Conservation (phyloP, 2,113 vertebrate species). For the Meleagris gallopavo region DNA sequence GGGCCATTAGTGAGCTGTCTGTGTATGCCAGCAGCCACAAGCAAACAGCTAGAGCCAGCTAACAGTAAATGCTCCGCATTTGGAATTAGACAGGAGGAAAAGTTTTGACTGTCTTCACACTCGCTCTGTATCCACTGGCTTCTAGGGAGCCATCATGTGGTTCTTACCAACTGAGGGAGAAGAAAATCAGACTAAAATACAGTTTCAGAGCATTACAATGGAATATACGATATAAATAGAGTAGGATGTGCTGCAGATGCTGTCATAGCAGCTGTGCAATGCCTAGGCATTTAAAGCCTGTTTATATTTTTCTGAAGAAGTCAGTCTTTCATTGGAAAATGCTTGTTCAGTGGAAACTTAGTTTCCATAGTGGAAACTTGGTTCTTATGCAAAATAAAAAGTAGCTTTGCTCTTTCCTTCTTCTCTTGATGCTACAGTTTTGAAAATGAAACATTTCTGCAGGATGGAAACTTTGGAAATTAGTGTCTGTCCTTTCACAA, state of each 20-base stretch:
- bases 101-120: not conserved
- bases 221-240: not conserved
- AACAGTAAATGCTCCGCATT: accelerated
- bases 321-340: not conserved
- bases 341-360: not conserved
- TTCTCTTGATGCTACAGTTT: not conserved
- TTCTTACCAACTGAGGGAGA: not conserved
- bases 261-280: not conserved
- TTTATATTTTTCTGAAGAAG: not conserved
- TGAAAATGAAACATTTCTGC: not conserved
- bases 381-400: not conserved
- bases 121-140: not conserved
- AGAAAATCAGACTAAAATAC: not conserved
- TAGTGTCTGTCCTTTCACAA: not conserved
- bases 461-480: not conserved
- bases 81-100: not conserved
- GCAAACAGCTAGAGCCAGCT: not conserved
- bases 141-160: not conserved
- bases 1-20: not conserved
- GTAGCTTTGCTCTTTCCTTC: not conserved
- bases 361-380: not conserved
- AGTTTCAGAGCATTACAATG: not conserved
- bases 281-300: not conserved
- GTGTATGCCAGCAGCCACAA: not conserved
- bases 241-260: not conserved